Evolutionary conservation across 2,113 vertebrate species (phyloP).

Genomic region (Boleophthalmus pectinirostris): DNA sequence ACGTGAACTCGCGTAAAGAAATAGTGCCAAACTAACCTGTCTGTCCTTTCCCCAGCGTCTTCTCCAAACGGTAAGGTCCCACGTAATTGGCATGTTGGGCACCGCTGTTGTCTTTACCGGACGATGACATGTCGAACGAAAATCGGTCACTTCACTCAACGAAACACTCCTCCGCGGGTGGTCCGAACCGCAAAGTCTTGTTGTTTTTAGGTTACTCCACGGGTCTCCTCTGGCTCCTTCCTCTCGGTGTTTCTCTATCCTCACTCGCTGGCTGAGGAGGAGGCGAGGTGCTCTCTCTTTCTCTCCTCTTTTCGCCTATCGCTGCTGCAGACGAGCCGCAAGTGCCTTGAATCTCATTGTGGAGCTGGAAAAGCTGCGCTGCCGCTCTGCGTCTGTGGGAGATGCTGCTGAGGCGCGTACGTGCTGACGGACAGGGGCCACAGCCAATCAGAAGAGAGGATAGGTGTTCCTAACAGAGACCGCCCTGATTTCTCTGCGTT

Average conservation of each 20-base stretch:
- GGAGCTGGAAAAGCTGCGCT: constrained; percentile 51
- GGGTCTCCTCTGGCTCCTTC: constrained; percentile 30
- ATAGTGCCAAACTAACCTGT: constrained; percentile 88
- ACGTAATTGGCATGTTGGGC: constrained; percentile 98
- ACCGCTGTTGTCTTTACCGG: constrained; percentile 95
- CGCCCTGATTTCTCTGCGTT: constrained; percentile 45
- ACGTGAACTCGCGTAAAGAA: constrained; percentile 45
- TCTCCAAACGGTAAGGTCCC: constrained; percentile 99
- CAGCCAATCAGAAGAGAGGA: constrained; percentile 51
- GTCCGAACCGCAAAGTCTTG: constrained; percentile 50
- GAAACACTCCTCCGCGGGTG: constrained; percentile 65
- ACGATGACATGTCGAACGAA: constrained; percentile 88
- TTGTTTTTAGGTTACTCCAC: constrained; percentile 66
- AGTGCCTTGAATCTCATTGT: constrained; percentile 73
- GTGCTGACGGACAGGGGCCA: constrained; percentile 55
- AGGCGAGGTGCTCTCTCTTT: constrained; percentile 57
- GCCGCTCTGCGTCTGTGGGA: constrained; percentile 70
- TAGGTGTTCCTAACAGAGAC: neutral
- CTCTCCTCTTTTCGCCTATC: constrained; percentile 53
- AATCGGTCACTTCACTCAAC: constrained; percentile 65
- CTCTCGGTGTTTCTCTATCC: constrained; percentile 32
- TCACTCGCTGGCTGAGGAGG: constrained; percentile 53
- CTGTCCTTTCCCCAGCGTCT: constrained; percentile 99
- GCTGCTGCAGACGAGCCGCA: constrained; percentile 73
- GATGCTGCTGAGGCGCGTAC: constrained; percentile 62